phyloP scores from a whole-genome alignment of 2,888 invertebrate genomes.

The Eugnorisma glareosa region DNA sequence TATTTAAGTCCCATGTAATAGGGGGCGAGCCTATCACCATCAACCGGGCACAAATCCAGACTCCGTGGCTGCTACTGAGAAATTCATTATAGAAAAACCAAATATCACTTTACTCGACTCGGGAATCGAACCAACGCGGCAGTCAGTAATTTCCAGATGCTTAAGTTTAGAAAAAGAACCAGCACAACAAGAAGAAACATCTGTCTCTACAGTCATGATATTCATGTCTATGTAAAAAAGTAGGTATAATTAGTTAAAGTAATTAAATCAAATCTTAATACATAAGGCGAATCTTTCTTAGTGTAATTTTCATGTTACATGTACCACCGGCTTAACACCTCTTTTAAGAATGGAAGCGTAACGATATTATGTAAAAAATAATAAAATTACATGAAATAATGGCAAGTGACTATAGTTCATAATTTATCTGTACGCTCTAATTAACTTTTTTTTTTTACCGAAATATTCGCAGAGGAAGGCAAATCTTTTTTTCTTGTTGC shows the following conservation, averaged over 20 bases:
- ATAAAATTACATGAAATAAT: conserved; percentile 28
- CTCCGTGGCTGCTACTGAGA: too few relatives aligned
- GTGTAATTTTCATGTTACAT: conserved; percentile 13
- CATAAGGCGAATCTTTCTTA: not conserved
- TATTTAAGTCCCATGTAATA: too few relatives aligned
- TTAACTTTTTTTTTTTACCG: conserved; percentile 21
- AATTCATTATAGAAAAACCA: too few relatives aligned
- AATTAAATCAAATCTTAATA: conserved; percentile 4
- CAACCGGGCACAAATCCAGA: too few relatives aligned
- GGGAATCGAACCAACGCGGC: not conserved
- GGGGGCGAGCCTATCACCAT: too few relatives aligned
- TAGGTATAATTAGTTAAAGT: not conserved
- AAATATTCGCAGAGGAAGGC: not conserved
- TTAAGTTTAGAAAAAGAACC: not conserved
- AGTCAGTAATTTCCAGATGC: not conserved
- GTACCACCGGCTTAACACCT: conserved; percentile 8
- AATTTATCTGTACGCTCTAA: conserved; percentile 43
- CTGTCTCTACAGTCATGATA: not conserved
- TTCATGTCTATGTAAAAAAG: conserved; percentile 3
- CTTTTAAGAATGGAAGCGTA: conserved; percentile 15
- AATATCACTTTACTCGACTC: not conserved
- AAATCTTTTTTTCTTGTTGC: not conserved
- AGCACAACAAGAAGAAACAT: not conserved
- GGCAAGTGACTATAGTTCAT: conserved; percentile 42
- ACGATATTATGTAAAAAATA: conserved; percentile 43